These are phyloP conservation scores for Oligia strigilis DNA, from an alignment of 2,888 invertebrate species.

Conservation along the genomic window DNA sequence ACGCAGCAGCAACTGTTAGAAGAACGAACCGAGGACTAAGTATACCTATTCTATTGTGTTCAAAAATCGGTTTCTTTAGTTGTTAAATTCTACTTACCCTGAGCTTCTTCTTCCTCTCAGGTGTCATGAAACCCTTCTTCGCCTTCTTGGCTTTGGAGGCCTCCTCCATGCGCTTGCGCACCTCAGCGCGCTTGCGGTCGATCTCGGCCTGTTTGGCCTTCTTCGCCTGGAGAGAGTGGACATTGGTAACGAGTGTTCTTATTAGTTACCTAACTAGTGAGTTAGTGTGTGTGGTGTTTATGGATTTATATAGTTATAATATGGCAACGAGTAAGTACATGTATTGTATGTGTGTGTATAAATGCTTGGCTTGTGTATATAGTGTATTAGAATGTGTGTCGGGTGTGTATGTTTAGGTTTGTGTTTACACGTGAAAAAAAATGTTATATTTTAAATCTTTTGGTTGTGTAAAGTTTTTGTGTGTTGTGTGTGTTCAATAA, in stretches of 20 bases:
- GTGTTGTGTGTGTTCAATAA: conserved; percentile 11
- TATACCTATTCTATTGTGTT: neutral
- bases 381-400: neutral
- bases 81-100: conserved; percentile 93
- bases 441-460: neutral
- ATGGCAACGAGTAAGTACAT: neutral
- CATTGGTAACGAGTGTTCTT: conserved; percentile 69
- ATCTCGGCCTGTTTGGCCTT: conserved; percentile 99
- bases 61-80: neutral
- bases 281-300: conserved; percentile 26
- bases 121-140: conserved; percentile 99
- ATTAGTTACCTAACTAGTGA: conserved; percentile 41
- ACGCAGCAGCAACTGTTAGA: conserved; percentile 97
- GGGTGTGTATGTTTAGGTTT: neutral
- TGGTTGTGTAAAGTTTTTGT: neutral
- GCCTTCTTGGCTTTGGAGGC: conserved; percentile 99
- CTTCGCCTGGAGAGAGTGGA: conserved; percentile 94
- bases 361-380: conserved; percentile 4
- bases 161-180: conserved; percentile 99
- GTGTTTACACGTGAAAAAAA: neutral
- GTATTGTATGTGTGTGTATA: neutral
- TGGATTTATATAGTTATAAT: neutral
- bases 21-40: conserved; percentile 21
- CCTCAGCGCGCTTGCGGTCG: conserved; percentile 99
- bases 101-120: conserved; percentile 99